These are phyloP conservation scores for Drosophila athabasca DNA, from an alignment of 1,140 invertebrate genomes.

Conservation along the genomic window DNA sequence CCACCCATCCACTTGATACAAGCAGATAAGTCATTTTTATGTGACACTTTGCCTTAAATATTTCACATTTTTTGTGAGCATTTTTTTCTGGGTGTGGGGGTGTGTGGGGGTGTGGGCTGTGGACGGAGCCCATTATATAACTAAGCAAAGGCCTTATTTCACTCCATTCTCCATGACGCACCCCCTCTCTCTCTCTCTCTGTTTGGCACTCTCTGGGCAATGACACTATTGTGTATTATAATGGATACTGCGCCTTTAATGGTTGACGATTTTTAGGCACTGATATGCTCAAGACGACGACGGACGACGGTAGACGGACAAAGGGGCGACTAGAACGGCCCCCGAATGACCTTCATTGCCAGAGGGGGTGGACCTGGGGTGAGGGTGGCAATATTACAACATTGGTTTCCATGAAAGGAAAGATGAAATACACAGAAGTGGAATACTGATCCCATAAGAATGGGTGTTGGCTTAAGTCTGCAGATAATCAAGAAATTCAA, in stretches of 20 bases:
- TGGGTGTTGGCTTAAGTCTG: constrained; percentile 13
- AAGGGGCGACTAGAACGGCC: constrained; percentile 21
- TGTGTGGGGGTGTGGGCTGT: constrained; percentile 19
- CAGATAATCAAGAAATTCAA: constrained; percentile 27
- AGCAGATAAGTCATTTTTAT: constrained; percentile 83
- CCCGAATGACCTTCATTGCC: constrained; percentile 56
- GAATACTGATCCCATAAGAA: constrained; percentile 28
- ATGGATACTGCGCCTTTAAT: constrained; percentile 70
- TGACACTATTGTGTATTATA: constrained; percentile 76
- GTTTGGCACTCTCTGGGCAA: constrained; percentile 49
- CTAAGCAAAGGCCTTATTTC: constrained; percentile 28
- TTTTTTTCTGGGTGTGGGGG: constrained; percentile 26
- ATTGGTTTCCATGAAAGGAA: constrained; percentile 31
- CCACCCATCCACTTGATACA: constrained; percentile 68
- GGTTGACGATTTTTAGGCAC: constrained; percentile 64
- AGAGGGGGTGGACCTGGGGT: constrained; percentile 1
- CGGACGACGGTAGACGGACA: neutral
- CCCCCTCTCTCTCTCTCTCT: neutral
- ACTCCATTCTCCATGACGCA: neutral
- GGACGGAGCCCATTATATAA: constrained; percentile 53
- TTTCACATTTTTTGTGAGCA: constrained; percentile 76
- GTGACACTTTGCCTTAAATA: constrained; percentile 83
- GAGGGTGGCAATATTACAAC: neutral
- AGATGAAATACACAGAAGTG: constrained; percentile 22
- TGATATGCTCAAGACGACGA: constrained; percentile 46